phyloP scores from a whole-genome alignment of 2,888 invertebrate species.

The Ditylenchus weischeri region DNA sequence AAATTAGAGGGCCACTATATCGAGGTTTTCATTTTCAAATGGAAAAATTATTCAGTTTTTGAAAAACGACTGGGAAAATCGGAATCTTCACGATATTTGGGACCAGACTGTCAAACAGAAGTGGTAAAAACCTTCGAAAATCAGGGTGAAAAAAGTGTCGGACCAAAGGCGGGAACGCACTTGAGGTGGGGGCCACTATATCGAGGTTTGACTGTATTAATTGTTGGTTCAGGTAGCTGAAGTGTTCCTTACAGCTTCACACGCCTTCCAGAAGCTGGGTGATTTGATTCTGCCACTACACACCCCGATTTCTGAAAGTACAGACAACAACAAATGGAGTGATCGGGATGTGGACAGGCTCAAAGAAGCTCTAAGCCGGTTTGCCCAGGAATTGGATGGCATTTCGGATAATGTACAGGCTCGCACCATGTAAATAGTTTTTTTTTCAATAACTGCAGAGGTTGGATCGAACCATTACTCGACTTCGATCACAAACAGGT shows the following conservation, averaged over 20 bases:
- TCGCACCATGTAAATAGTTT: slow-evolving; percentile 8
- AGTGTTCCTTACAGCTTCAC: slow-evolving; percentile 53
- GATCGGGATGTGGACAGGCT: slow-evolving; percentile 48
- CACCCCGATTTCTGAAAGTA: slow-evolving; percentile 4
- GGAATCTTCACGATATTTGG: no score
- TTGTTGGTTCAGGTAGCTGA: slow-evolving; percentile 44
- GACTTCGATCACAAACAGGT: background rate
- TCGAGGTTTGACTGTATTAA: background rate
- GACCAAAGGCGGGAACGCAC: no score
- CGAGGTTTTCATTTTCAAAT: no score
- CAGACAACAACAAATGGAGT: slow-evolving; percentile 18
- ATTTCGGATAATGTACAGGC: slow-evolving; percentile 39
- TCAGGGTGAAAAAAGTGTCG: no score
- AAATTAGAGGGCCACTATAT: no score
- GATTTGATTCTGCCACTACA: slow-evolving; percentile 43
- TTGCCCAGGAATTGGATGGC: slow-evolving; percentile 52
- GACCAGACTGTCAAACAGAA: no score
- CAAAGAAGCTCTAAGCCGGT: slow-evolving; percentile 44
- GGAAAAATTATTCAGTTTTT: no score
- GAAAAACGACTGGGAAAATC: no score
- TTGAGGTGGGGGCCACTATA: no score
- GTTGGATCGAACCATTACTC: background rate
- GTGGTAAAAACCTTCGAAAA: no score
- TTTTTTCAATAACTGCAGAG: no score
- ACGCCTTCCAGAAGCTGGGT: slow-evolving; percentile 54